These are phyloP conservation scores for Andricus grossulariae DNA, from an alignment of 1,140 invertebrate genomes.

Conservation along the genomic window DNA sequence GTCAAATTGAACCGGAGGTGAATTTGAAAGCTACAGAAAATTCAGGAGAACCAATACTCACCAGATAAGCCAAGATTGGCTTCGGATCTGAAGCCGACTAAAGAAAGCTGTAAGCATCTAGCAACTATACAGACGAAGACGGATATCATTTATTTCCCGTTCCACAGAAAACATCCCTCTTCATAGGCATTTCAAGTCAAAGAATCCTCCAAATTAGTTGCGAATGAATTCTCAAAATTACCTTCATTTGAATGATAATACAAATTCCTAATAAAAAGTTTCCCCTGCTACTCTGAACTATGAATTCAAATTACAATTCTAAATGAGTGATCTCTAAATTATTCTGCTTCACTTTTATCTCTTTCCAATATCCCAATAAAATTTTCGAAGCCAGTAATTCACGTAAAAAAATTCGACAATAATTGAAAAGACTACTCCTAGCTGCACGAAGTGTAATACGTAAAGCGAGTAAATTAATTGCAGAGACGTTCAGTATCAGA, in stretches of 20 bases:
- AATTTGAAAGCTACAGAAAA: constrained; percentile 36
- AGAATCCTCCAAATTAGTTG: neutral
- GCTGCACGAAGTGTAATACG: neutral
- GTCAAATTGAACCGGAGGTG: constrained; percentile 13
- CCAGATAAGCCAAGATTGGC: constrained; percentile 51
- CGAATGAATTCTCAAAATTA: neutral
- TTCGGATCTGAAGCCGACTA: constrained; percentile 20
- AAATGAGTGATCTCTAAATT: too few relatives aligned
- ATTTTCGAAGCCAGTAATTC: too few relatives aligned
- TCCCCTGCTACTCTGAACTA: neutral
- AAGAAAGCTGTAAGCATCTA: constrained; percentile 27
- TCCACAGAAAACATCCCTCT: neutral
- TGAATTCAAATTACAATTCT: too few relatives aligned
- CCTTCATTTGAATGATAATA: too few relatives aligned
- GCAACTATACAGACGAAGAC: constrained; percentile 23
- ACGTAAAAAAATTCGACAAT: too few relatives aligned
- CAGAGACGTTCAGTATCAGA: neutral
- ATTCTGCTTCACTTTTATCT: too few relatives aligned
- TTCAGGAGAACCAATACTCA: constrained; percentile 47
- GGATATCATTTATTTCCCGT: constrained; percentile 15
- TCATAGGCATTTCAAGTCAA: neutral
- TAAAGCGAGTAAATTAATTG: neutral
- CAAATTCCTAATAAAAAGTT: neutral
- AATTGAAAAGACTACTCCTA: too few relatives aligned
- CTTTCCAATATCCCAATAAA: too few relatives aligned